These are phyloP conservation scores for Brachionus sp. DNA, from an alignment of 1,140 invertebrate species.

Conservation along the genomic window DNA sequence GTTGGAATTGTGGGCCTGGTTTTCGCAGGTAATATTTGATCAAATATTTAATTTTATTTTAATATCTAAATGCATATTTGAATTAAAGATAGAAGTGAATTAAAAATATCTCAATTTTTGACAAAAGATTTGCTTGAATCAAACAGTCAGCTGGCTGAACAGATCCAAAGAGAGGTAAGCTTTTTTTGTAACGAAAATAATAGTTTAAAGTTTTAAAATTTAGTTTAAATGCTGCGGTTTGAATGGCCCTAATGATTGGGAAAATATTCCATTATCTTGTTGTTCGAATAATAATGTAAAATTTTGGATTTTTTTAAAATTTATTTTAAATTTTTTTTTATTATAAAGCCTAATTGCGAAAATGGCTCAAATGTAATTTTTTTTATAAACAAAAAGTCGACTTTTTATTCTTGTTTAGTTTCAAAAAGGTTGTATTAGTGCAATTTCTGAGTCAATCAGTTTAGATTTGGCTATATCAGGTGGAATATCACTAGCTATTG, in stretches of 20 bases:
- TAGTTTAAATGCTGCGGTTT: slow-evolving; percentile 38
- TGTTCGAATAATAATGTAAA: not conserved
- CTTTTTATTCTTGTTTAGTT: not conserved
- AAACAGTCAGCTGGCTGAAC: not conserved
- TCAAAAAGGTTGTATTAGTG: not conserved
- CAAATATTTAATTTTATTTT: not conserved
- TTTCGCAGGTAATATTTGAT: not conserved
- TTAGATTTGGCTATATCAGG: slow-evolving; percentile 16
- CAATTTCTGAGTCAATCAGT: not conserved
- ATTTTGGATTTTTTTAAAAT: not conserved
- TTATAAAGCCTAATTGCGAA: not conserved
- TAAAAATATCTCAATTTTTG: not conserved
- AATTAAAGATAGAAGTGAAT: not conserved
- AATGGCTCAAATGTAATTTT: not conserved
- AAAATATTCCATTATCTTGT: not conserved
- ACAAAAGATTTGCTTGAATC: not conserved
- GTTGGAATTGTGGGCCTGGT: not conserved
- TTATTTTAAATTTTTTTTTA: not conserved
- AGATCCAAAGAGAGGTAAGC: not conserved
- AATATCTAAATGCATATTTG: not conserved
- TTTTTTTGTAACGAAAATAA: not conserved
- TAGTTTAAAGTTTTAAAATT: not conserved
- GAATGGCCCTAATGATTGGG: not conserved
- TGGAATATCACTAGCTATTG: slow-evolving; percentile 7
- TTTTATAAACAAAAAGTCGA: not conserved